phyloP scores from a whole-genome alignment of 2,888 invertebrate species.

The Rhingia campestris region DNA sequence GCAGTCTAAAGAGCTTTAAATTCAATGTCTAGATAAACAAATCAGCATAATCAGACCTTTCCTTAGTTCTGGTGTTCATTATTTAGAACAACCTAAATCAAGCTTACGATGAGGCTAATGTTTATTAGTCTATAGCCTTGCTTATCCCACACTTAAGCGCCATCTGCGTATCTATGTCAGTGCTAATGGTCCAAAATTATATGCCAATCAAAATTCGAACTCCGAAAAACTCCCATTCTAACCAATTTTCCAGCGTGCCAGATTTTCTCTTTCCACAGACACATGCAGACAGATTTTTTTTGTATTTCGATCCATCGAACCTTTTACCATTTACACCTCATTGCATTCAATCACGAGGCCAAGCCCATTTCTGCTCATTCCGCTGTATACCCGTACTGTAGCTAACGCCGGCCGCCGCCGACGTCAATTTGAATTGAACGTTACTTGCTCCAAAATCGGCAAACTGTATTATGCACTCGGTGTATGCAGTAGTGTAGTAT shows the following conservation, averaged over 20 bases:
- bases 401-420: slow-evolving; percentile 32
- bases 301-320: slow-evolving; percentile 42
- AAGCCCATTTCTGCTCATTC: slow-evolving; percentile 68
- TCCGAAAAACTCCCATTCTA: background rate
- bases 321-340: slow-evolving; percentile 70
- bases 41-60: too few relatives aligned
- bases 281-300: slow-evolving; percentile 10
- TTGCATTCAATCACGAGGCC: slow-evolving; percentile 60
- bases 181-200: too few relatives aligned
- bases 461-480: slow-evolving; percentile 32
- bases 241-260: slow-evolving; percentile 8
- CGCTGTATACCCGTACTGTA: slow-evolving; percentile 25
- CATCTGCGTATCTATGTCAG: too few relatives aligned
- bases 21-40: too few relatives aligned
- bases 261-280: slow-evolving; percentile 41
- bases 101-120: too few relatives aligned
- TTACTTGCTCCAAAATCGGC: slow-evolving; percentile 69
- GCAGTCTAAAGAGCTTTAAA: too few relatives aligned
- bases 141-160: too few relatives aligned
- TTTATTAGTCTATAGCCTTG: too few relatives aligned
- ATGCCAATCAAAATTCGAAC: too few relatives aligned
- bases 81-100: too few relatives aligned
- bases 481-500: slow-evolving; percentile 9
- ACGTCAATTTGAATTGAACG: slow-evolving; percentile 70
- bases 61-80: too few relatives aligned